phyloP scores from a whole-genome alignment of 2,797 vertebrate species.

The Antennarius maculatus region DNA sequence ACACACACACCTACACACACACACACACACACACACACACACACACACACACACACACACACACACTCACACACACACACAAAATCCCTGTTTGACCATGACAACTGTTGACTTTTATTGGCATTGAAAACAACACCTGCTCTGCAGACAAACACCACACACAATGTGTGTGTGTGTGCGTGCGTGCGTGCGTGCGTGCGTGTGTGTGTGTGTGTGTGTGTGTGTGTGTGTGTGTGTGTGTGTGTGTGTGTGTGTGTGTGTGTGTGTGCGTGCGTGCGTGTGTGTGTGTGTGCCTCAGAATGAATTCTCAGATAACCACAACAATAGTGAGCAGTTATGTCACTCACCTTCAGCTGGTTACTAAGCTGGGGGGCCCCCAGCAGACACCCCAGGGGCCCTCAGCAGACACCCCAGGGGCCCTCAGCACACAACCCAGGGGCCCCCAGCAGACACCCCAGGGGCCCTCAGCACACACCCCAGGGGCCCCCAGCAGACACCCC shows the following conservation, averaged over 20 bases:
- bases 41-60: constrained; percentile 12
- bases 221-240: too few relatives aligned
- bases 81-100: background rate
- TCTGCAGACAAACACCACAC: background rate
- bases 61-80: too few relatives aligned
- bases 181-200: background rate
- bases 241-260: too few relatives aligned
- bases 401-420: too few relatives aligned
- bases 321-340: background rate
- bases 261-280: constrained; percentile 17
- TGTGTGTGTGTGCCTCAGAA: background rate
- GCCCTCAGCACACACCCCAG: too few relatives aligned
- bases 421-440: too few relatives aligned
- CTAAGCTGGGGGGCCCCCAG: too few relatives aligned
- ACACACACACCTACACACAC: constrained; percentile 8
- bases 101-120: constrained; percentile 53
- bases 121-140: constrained; percentile 32
- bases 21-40: constrained; percentile 10
- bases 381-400: too few relatives aligned
- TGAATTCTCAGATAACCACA: constrained; percentile 6
- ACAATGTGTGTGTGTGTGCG: too few relatives aligned
- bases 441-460: too few relatives aligned
- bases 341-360: background rate
- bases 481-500: too few relatives aligned
- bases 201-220: constrained; percentile 18